Conservation (phyloP, 2,797 vertebrate species). For the Helarctos malayanus region DNA sequence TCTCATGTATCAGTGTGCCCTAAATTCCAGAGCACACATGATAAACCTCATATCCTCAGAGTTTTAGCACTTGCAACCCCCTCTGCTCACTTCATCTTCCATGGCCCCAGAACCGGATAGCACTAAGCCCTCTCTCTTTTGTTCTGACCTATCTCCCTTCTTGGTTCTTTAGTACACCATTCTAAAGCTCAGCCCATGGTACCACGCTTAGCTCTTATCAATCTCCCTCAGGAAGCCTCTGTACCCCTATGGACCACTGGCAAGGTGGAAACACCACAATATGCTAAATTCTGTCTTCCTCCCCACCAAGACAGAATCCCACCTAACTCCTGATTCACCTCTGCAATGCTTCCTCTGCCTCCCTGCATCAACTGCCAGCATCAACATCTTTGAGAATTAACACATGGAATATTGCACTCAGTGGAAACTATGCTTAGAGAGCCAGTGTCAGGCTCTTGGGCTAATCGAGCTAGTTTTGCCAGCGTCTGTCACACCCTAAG, state of each 20-base stretch:
- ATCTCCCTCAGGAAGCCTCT: background rate
- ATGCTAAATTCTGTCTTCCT: background rate
- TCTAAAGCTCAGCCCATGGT: background rate
- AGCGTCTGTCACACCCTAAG: background rate
- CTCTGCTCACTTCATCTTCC: background rate
- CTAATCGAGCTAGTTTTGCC: background rate
- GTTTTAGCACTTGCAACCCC: accelerated
- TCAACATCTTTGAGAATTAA: background rate
- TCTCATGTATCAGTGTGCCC: background rate
- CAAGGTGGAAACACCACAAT: background rate
- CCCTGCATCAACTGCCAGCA: background rate
- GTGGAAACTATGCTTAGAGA: background rate
- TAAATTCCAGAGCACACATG: background rate
- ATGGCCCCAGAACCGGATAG: background rate
- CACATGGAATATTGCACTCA: background rate
- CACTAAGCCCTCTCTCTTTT: background rate
- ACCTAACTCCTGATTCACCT: background rate
- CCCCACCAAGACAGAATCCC: background rate
- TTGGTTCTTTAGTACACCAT: background rate
- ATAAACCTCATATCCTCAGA: background rate
- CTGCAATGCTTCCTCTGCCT: background rate
- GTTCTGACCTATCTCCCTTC: background rate
- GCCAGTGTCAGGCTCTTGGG: background rate
- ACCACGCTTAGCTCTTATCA: background rate
- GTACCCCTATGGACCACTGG: background rate